Base-by-base conservation (phyloP, 1,140 invertebrate genomes). In the Aethina tumida region DNA sequence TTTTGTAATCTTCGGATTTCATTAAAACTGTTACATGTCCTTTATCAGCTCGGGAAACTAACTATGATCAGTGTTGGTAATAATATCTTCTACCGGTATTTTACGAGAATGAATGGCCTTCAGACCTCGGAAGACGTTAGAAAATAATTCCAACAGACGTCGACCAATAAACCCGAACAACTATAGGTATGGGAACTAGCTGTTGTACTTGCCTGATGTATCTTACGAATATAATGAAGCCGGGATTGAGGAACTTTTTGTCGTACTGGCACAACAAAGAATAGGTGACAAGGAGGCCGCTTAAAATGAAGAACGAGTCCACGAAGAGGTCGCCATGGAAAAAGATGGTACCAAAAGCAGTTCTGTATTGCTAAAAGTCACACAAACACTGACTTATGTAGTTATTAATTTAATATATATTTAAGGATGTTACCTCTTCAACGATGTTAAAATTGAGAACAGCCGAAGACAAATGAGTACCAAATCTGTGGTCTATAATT, bases 261-360 rank as follows among this genome's bases (percentile, higher is more conserved):
- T 63, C 56, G 22, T 66, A 56, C 39, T 67, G 62, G 27, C 63
- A 60, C 48, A 77, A 27, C 42, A 67, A 49, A 4, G 67, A 45
- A 47, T 73, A 71, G 7, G 62, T 55, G 2, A 70, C 61, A 8
- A 76, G 50, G 14, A 71, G 39, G 19, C 75, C 77, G 51, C 77
- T 77, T 9, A 71, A 47, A 21, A 74, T 48, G 45, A 79, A 78
- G 53, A 79, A 80, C 0, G 73, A 67, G 55, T 80, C 77, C 4
- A 79, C 76, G 29, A 74, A 68, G 2, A 78, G 55, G 39, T 74
- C 69, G n/a, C 70, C 71, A 52, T 77, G 76, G 7, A 70, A 58
- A 2, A 69, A 40, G 6, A 70, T 52, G 29, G 63, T 47, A 0
- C 61, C 65, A 3, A 50, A 35, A 15, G 47, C 7, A 5, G 51